These are phyloP conservation scores for Drosophila pseudotakahashii DNA, from an alignment of 2,888 invertebrate species.

Conservation along the genomic window DNA sequence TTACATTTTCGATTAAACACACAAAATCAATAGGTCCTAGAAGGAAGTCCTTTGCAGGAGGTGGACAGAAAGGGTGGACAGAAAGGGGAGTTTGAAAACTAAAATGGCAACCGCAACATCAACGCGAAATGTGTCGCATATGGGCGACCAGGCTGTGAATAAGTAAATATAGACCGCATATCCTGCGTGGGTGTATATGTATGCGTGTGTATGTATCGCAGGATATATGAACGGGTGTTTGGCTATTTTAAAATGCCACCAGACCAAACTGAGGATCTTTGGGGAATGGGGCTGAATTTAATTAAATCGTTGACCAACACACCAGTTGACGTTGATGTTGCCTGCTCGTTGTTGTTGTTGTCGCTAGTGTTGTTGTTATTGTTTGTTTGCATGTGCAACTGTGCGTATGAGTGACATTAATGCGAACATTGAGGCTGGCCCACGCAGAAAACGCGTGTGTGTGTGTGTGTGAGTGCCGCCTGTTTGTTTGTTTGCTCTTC, in stretches of 20 bases:
- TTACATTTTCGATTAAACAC: constrained; percentile 39
- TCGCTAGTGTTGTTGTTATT: constrained; percentile 10
- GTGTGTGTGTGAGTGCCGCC: constrained; percentile 48
- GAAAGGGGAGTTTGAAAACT: constrained; percentile 17
- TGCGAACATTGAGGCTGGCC: constrained; percentile 65
- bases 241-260: constrained; percentile 63
- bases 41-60: not conserved
- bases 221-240: constrained; percentile 20
- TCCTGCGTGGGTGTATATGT: constrained; percentile 7
- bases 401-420: constrained; percentile 81
- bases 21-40: constrained; percentile 59
- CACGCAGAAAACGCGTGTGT: constrained; percentile 56
- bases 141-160: constrained; percentile 66
- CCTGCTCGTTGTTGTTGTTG: constrained; percentile 12
- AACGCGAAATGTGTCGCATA: constrained; percentile 66
- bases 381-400: constrained; percentile 70
- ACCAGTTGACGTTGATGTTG: constrained; percentile 38
- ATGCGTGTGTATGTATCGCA: constrained; percentile 8
- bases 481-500: constrained; percentile 19
- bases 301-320: constrained; percentile 75
- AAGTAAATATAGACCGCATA: constrained; percentile 73
- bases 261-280: constrained; percentile 32
- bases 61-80: no score
- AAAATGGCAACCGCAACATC: constrained; percentile 65
- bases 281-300: constrained; percentile 66